These are phyloP conservation scores for Apocheima hispidaria DNA, from an alignment of 2,888 invertebrate species.

Conservation along the genomic window DNA sequence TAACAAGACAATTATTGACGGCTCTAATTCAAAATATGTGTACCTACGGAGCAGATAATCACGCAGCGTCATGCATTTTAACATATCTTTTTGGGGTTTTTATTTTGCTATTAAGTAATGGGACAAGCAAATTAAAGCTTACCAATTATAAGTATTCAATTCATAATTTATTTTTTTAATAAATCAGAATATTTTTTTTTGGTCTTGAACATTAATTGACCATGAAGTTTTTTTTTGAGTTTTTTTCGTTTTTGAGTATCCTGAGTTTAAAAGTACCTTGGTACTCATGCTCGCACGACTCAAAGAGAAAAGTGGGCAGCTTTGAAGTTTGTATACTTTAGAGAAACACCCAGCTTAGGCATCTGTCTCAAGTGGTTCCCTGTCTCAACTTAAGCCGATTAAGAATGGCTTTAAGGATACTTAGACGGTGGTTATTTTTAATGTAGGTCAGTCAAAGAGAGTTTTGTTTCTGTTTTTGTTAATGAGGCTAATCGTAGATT, in stretches of 20 bases:
- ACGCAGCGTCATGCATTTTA: no score
- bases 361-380: slow-evolving; percentile 25
- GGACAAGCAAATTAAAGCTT: no score
- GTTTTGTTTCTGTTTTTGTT: slow-evolving; percentile 13
- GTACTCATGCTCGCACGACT: neutral
- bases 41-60: no score
- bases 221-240: neutral
- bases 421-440: slow-evolving; percentile 26
- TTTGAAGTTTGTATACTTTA: slow-evolving; percentile 32
- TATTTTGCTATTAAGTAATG: no score
- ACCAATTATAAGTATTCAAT: no score
- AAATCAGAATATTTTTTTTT: no score
- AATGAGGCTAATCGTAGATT: neutral
- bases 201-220: neutral
- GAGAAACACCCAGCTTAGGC: slow-evolving; percentile 30
- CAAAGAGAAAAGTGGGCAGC: slow-evolving; percentile 20
- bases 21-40: no score
- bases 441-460: slow-evolving; percentile 21
- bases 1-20: no score
- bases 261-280: neutral
- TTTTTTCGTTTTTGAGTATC: neutral
- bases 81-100: no score
- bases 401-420: slow-evolving; percentile 33
- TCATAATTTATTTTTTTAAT: no score
- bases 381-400: slow-evolving; percentile 32